Conservation (phyloP, 2,797 vertebrate species). For the Helostoma temminkii region DNA sequence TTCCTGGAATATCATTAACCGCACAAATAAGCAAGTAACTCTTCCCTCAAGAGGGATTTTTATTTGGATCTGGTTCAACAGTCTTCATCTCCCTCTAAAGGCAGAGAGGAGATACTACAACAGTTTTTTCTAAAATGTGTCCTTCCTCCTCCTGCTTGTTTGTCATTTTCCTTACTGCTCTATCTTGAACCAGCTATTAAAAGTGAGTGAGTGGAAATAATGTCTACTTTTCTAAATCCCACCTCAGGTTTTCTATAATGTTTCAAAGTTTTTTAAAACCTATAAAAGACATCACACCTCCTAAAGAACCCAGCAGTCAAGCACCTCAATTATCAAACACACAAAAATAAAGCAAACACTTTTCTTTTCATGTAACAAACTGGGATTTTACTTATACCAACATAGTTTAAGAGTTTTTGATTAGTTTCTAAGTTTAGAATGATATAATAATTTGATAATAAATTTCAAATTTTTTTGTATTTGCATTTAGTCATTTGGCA, state of each 20-base stretch:
- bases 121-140: not conserved
- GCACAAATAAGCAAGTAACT: not conserved
- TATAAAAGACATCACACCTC: not conserved
- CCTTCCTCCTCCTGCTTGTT: constrained; percentile 12
- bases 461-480: no score
- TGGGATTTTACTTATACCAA: no score
- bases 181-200: constrained; percentile 9
- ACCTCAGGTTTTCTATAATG: not conserved
- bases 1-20: constrained; percentile 1
- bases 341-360: not conserved
- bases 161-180: constrained; percentile 14
- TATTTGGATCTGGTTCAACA: constrained; percentile 16
- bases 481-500: no score
- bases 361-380: no score
- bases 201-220: not conserved
- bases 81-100: constrained; percentile 72
- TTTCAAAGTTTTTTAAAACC: not conserved
- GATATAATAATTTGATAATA: no score
- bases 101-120: constrained; percentile 18
- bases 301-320: not conserved
- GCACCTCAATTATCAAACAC: not conserved
- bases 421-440: no score
- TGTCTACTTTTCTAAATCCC: not conserved
- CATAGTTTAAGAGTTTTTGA: no score
- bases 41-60: not conserved